A percentile compares a stretch with the other conserved stretches of the same genome.
Evolutionary conservation across 2,797 vertebrate species (phyloP).

Genomic region (Mus spretus): DNA sequence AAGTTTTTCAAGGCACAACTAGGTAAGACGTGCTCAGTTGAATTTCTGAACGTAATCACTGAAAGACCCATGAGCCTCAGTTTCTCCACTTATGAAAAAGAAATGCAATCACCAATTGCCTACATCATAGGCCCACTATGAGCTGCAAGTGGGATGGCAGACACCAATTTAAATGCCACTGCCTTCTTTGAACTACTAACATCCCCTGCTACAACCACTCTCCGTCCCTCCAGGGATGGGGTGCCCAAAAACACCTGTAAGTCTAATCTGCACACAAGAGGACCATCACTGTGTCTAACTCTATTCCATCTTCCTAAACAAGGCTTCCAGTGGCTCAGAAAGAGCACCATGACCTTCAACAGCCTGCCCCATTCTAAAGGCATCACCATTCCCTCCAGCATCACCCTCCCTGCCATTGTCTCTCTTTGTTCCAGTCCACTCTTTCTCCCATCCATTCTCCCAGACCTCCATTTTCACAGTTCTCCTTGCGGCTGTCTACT

Average conservation of each 20-base stretch:
- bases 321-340: neutral
- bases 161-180: neutral
- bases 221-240: neutral
- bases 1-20: neutral
- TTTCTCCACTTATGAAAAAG: slow-evolving; percentile 44
- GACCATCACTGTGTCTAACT: neutral
- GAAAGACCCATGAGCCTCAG: neutral
- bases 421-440: accelerated
- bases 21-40: neutral
- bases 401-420: neutral
- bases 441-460: slow-evolving; percentile 1
- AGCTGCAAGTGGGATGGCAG: neutral
- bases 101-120: neutral
- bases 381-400: neutral
- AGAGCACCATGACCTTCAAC: neutral
- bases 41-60: slow-evolving; percentile 11
- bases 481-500: neutral
- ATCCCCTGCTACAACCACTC: neutral
- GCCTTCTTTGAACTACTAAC: neutral
- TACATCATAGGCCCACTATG: neutral
- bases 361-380: neutral
- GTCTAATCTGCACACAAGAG: neutral
- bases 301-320: neutral
- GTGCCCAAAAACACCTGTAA: neutral
- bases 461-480: neutral